A percentile compares a stretch with the other conserved stretches of the same genome.
Evolutionary conservation across 2,113 vertebrate genomes (phyloP).

Genomic region (Motacilla alba): DNA sequence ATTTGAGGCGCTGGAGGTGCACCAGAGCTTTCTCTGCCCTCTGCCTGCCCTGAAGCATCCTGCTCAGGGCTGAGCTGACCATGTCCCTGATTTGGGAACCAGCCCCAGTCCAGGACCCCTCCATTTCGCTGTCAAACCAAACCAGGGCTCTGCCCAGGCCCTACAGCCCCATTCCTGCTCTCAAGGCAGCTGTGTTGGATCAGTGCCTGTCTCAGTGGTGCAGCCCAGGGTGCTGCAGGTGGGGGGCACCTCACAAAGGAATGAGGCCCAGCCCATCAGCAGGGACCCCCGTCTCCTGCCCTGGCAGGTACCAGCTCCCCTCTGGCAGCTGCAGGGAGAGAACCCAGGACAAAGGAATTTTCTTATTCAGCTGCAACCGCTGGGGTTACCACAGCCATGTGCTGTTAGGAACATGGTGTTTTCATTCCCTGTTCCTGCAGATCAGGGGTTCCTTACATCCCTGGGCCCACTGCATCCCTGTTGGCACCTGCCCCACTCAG

Average conservation of each 20-base stretch:
- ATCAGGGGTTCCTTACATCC: background rate
- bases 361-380: background rate
- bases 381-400: background rate
- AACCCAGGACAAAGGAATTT: background rate
- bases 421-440: background rate
- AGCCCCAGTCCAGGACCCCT: too few relatives aligned
- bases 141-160: background rate
- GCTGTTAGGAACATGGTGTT: background rate
- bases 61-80: fast-evolving
- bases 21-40: background rate
- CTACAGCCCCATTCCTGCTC: background rate
- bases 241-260: background rate
- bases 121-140: background rate
- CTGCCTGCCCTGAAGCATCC: background rate
- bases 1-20: fast-evolving
- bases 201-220: fast-evolving
- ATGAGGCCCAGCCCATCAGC: fast-evolving
- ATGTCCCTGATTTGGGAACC: fast-evolving
- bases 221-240: fast-evolving
- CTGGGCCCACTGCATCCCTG: background rate
- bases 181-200: background rate
- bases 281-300: background rate
- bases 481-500: background rate
- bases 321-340: background rate
- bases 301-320: background rate